Base-by-base conservation (phyloP, 2,113 vertebrate species). In the Proterorhinus semilunaris region DNA sequence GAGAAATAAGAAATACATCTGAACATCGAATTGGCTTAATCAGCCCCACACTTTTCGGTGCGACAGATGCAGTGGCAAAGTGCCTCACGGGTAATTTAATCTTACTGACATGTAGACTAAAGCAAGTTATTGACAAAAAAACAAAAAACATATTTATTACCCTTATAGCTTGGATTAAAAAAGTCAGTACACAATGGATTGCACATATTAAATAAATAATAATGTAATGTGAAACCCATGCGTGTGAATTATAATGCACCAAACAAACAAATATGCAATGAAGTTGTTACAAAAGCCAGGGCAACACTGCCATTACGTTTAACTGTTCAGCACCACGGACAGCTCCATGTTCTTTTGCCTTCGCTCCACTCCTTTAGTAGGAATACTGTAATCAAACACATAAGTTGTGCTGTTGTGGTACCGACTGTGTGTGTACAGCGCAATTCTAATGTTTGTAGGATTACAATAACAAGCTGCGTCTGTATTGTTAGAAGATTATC, bases 11-110 rank as follows among this genome's bases (percentile, higher is more conserved):
- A 78, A 69, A 58, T 64, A 74, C 55, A 76, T 78, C 74, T 58
- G 66, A 84, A 84, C 79, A 81, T 72, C 72, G 76, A 82, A 84
- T 83, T 83, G 79, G 71, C 65, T 75, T 69, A 74, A 78, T 76
- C 73, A 81, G 43, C 58, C 62, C 59, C 69, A 68, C 15, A 21
- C 44, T 46, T 59, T 54, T 21, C 10, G 64, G 4, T 3, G 43
- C 17, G 27, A 3, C 0, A 61, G 16, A 71, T 27, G 6, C 55
- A 21, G 66, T 46, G 4, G 66, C 45, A 67, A 43, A 2, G 21
- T 65, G 62, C 67, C 62, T 75, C 65, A 66, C 10, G 12, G 11
- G 54, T 36, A 27, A 42, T 58, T 13, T 42, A 58, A 42, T 58
- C 27, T 42, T 6, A 12, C 13, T 55, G 17, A 27, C 49, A 50